phyloP scores from a whole-genome alignment of 1,140 invertebrate genomes.

The Ceratina calcarata region DNA sequence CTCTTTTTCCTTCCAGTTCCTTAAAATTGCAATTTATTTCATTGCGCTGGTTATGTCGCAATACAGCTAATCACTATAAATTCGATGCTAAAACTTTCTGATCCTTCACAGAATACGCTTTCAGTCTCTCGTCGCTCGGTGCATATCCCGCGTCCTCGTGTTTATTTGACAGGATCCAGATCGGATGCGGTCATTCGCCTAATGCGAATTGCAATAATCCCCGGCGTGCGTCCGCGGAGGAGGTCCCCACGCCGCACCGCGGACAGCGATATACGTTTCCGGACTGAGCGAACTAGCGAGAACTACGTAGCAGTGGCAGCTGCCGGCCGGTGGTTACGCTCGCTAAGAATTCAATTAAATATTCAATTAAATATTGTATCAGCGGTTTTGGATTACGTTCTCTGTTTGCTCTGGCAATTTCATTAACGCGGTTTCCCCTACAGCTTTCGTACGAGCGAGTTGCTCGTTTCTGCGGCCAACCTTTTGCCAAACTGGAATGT shows the following conservation, averaged over 20 bases:
- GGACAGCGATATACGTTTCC: constrained; percentile 29
- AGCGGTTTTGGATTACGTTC: constrained; percentile 57
- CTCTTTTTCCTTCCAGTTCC: constrained; percentile 52
- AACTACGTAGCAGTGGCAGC: not conserved
- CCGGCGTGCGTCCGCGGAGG: not conserved
- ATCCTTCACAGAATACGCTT: not conserved
- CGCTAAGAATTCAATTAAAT: constrained; percentile 75
- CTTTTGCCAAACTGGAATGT: constrained; percentile 21
- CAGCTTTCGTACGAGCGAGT: constrained; percentile 29
- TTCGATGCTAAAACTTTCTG: too few species aligned
- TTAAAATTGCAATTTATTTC: constrained; percentile 57
- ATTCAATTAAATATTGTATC: constrained; percentile 75
- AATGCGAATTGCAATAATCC: constrained; percentile 47
- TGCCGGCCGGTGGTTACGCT: constrained; percentile 29
- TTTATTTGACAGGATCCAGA: constrained; percentile 25
- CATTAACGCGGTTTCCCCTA: constrained; percentile 57
- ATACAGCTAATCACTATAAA: too few species aligned
- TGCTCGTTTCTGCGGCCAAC: constrained; percentile 27
- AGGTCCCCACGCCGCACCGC: too few species aligned
- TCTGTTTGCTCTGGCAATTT: constrained; percentile 59
- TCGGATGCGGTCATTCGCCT: constrained; percentile 23
- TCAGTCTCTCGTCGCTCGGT: not conserved
- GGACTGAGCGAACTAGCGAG: constrained; percentile 26
- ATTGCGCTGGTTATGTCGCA: not conserved
- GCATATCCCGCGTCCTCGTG: not conserved